Conservation (phyloP, 2,797 vertebrate species). For the Cryptoblepharus egeriae region DNA sequence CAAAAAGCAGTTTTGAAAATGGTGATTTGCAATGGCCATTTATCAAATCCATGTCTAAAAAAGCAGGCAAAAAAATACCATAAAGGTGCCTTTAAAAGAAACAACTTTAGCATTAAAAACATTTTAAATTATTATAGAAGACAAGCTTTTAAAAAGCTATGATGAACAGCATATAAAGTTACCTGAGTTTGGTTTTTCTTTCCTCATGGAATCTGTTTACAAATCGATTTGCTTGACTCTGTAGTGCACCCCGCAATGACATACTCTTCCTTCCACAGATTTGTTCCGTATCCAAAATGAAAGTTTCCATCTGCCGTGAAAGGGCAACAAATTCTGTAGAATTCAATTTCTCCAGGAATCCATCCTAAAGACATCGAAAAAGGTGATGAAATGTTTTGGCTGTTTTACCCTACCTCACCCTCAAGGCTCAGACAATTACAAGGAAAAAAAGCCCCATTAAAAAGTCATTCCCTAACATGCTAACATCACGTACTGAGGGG, state of each 20-base stretch:
- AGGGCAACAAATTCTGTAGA: constrained; percentile 92
- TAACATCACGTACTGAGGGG: neutral
- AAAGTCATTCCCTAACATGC: neutral
- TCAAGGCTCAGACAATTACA: neutral
- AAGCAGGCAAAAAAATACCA: no score
- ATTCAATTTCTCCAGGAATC: constrained; percentile 93
- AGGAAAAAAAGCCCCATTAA: neutral
- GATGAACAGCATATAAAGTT: neutral
- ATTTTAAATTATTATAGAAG: neutral
- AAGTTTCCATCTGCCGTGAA: constrained; percentile 90
- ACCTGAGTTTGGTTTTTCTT: constrained; percentile 96
- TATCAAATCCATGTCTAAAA: no score
- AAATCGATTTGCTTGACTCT: constrained; percentile 96
- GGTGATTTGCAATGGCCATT: no score
- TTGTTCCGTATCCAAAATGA: constrained; percentile 89
- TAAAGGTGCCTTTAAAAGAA: fast-evolving
- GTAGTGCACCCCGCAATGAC: constrained; percentile 92
- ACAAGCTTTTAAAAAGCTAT: neutral
- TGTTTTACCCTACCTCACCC: neutral
- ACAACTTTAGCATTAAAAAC: neutral
- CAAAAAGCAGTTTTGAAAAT: no score
- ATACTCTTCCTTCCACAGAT: constrained; percentile 89
- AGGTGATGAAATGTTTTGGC: neutral
- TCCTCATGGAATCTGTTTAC: constrained; percentile 97
- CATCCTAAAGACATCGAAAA: constrained; percentile 83